These are phyloP conservation scores for Protomyctophum bolini DNA, from an alignment of 2,113 vertebrate genomes.

Conservation along the genomic window DNA sequence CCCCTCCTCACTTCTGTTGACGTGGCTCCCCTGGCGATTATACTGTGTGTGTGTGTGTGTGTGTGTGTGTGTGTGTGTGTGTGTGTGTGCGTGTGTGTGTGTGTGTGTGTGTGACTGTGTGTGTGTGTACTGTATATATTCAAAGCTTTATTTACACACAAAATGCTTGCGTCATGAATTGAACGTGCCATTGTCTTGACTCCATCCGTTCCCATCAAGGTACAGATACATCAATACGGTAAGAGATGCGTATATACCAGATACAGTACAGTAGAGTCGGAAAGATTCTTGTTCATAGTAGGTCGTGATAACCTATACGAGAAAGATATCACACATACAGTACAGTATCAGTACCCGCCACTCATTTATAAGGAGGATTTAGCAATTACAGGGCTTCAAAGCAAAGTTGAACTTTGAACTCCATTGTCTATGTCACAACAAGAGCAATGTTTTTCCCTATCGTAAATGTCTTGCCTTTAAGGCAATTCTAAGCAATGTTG, in stretches of 20 bases:
- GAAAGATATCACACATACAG: slow-evolving; percentile 51
- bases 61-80: too few relatives aligned
- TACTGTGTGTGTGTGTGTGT: too few relatives aligned
- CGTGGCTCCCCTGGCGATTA: not conserved
- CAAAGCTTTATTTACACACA: slow-evolving; percentile 19
- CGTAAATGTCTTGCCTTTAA: too few relatives aligned
- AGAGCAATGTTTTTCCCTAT: too few relatives aligned
- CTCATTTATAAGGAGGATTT: too few relatives aligned
- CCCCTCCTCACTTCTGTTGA: not conserved
- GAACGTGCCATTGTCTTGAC: slow-evolving; percentile 60
- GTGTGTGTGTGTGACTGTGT: too few relatives aligned
- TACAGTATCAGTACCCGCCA: slow-evolving; percentile 43
- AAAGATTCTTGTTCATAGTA: slow-evolving; percentile 51
- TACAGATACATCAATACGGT: slow-evolving; percentile 55
- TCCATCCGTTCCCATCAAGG: slow-evolving; percentile 71
- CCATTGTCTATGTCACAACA: too few relatives aligned
- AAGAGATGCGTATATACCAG: slow-evolving; percentile 13
- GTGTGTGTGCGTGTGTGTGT: too few relatives aligned
- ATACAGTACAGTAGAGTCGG: slow-evolving; percentile 1
- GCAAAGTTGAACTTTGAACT: too few relatives aligned
- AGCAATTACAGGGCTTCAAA: too few relatives aligned
- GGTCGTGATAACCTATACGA: slow-evolving; percentile 65
- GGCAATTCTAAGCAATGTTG: too few relatives aligned
- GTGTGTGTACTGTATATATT: not conserved
- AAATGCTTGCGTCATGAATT: slow-evolving; percentile 63